These are phyloP conservation scores for Ursus arctos DNA, from an alignment of 2,113 vertebrate genomes.

Conservation along the genomic window DNA sequence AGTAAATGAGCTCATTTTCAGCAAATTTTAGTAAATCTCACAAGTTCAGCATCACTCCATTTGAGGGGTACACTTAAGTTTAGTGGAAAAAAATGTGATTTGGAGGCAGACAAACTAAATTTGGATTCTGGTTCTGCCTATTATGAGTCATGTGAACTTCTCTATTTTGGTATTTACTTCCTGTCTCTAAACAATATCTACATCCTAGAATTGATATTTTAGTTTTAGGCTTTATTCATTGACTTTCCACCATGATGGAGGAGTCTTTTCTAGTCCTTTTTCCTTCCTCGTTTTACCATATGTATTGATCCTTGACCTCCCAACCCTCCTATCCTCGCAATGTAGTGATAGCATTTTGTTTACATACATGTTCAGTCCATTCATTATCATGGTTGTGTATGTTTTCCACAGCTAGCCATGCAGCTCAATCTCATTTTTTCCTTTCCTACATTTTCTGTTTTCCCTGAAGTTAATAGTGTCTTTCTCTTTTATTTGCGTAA, in stretches of 20 bases:
- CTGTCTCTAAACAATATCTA: background rate
- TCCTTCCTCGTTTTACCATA: background rate
- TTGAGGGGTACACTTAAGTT: background rate
- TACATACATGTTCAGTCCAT: background rate
- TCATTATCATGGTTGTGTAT: background rate
- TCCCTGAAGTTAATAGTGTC: background rate
- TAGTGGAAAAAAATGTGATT: background rate
- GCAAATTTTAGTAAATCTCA: background rate
- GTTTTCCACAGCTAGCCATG: background rate
- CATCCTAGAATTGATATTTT: background rate
- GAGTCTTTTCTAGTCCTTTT: background rate
- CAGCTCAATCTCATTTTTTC: background rate
- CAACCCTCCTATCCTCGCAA: background rate
- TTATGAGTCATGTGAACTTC: background rate
- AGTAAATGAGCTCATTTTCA: background rate
- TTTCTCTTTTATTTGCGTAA: conserved; percentile 11
- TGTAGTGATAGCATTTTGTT: background rate
- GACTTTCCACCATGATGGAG: background rate
- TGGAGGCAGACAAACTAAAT: background rate
- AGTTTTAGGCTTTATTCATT: background rate
- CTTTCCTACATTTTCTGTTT: background rate
- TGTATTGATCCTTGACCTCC: background rate
- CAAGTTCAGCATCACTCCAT: background rate
- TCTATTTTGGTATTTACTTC: background rate
- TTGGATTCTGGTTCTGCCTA: conserved; percentile 1